Base-by-base conservation (phyloP, 1,140 invertebrate species). In the Zaprionus tsacasi region DNA sequence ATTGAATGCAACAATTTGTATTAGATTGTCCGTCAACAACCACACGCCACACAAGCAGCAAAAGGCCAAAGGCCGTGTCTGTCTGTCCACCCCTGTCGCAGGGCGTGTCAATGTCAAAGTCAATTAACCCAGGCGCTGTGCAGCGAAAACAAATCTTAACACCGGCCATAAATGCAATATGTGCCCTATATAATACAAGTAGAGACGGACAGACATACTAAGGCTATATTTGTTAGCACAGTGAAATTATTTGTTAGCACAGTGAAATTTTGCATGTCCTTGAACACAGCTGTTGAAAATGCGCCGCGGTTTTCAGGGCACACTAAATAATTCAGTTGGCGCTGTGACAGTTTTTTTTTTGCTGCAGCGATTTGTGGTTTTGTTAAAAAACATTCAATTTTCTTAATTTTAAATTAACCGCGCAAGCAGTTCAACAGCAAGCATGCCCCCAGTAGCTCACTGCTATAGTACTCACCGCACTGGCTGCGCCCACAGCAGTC, bases 1-100 rank as follows among this genome's bases (percentile, higher is more conserved):
- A 70, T 55, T 17, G 57, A 67, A 88, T 88, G 83, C 83, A 87
- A 87, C 83, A 87, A 87, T 73, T 88, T 65, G 60, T 38, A 64
- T 43, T 43, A 43, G 74, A 64, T 70, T 30, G 27, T 30, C 6
- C 27, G 27, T 5, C 76, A 64, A 17, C 30, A n/a, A 12, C 35
- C 13, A 56, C 55, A 54, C 27, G 48, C 33, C 48, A 54, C 38
- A 55, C 21, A n/a, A 45, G 12, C 52, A 57, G 2, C 43, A 50
- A 50, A 50, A 50, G 45, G 45, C 4, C 17, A 50, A 50, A 50
- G 45, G 45, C 45, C 45, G 45, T 48, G 43, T 21, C 17, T 17
- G 17, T 17, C 17, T 10, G 45, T 17, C 45, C 17, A 12, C 15
- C 1, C 10, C 6, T 0, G 45, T 17, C 21, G 21, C 21, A 7